These are phyloP conservation scores for Eubasilissa regina DNA, from an alignment of 1,140 invertebrate species.

Conservation along the genomic window DNA sequence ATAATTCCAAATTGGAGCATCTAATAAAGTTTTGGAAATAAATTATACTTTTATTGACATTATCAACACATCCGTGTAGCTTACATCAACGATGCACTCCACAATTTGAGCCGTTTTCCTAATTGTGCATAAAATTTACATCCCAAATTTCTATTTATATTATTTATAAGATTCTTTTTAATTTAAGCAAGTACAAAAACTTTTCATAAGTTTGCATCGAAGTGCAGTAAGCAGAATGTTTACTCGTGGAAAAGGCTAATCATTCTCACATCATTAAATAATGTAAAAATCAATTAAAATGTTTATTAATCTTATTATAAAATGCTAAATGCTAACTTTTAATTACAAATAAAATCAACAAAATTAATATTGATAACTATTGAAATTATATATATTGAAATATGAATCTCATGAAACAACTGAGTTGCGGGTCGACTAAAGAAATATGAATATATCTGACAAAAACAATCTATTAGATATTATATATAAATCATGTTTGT, in stretches of 20 bases:
- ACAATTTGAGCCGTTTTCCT: background rate
- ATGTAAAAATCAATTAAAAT: slow-evolving; percentile 31
- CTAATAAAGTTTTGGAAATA: slow-evolving; percentile 22
- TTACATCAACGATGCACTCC: no score
- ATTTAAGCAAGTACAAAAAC: slow-evolving; percentile 47
- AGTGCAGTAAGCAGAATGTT: slow-evolving; percentile 46
- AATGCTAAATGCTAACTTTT: slow-evolving; percentile 6
- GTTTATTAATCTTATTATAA: slow-evolving; percentile 27
- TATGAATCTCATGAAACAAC: slow-evolving; percentile 30
- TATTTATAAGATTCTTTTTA: background rate
- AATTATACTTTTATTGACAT: slow-evolving; percentile 29
- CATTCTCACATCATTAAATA: background rate
- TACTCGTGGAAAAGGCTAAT: slow-evolving; percentile 19
- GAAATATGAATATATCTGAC: background rate
- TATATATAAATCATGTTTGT: slow-evolving; percentile 27
- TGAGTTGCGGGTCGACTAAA: slow-evolving; percentile 38
- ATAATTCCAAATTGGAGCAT: slow-evolving; percentile 48
- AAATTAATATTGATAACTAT: slow-evolving; percentile 19
- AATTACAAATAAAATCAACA: slow-evolving; percentile 20
- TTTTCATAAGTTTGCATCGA: slow-evolving; percentile 38
- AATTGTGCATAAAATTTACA: background rate
- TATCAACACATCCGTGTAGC: background rate
- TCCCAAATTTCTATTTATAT: slow-evolving; percentile 18
- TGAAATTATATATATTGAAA: slow-evolving; percentile 23
- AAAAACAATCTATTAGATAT: slow-evolving; percentile 5